phyloP scores from a whole-genome alignment of 2,113 vertebrate species.

The Centrocercus urophasianus region DNA sequence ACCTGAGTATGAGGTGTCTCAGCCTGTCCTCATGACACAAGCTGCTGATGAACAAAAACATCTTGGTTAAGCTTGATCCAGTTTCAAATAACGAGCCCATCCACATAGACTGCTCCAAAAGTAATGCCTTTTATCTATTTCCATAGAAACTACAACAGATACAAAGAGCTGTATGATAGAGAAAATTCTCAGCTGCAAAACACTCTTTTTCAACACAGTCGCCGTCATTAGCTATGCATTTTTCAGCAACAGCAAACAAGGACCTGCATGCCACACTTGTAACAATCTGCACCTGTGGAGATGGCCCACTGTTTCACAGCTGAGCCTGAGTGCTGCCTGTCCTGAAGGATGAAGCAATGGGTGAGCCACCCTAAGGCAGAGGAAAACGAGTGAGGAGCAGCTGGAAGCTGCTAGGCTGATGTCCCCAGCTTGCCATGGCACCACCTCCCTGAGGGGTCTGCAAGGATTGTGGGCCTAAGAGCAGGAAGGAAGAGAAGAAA shows the following conservation, averaged over 20 bases:
- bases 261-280: too few species aligned
- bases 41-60: not conserved
- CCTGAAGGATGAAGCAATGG: not conserved
- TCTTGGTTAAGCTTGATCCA: not conserved
- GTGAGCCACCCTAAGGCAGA: not conserved
- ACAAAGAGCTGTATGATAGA: too few species aligned
- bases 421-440: not conserved
- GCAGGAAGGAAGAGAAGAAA: not conserved
- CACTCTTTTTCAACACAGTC: too few species aligned
- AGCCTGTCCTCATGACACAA: fast-evolving
- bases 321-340: too few species aligned
- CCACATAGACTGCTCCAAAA: not conserved
- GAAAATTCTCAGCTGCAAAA: too few species aligned
- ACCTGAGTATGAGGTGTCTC: not conserved
- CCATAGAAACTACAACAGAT: too few species aligned
- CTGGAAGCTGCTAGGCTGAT: not conserved
- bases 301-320: too few species aligned
- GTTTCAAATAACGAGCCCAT: not conserved
- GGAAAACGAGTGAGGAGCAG: not conserved
- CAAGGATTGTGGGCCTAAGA: not conserved
- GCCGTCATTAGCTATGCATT: too few species aligned
- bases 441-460: not conserved
- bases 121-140: too few species aligned
- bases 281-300: too few species aligned
- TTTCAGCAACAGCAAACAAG: too few species aligned